Conservation (phyloP, 1,140 invertebrate genomes). For the Euglossa dilemma region DNA sequence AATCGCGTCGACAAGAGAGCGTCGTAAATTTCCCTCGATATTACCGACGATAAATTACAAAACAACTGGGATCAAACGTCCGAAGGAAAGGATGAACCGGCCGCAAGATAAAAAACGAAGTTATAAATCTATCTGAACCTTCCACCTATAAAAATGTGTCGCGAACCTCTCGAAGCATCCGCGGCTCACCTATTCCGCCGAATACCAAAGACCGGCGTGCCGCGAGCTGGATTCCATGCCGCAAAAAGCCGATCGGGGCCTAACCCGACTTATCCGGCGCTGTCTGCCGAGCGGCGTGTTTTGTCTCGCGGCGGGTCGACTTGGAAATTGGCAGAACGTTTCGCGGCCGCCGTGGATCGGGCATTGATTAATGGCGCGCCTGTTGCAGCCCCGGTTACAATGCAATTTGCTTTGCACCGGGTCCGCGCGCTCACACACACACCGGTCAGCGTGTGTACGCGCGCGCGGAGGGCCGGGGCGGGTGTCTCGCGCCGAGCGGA, state of each 20-base stretch:
- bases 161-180: not conserved
- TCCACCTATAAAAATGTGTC: too few relatives aligned
- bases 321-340: slow-evolving; percentile 79
- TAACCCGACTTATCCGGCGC: not conserved
- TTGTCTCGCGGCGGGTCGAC: slow-evolving; percentile 46
- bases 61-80: too few relatives aligned
- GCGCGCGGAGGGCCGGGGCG: slow-evolving; percentile 2
- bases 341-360: slow-evolving; percentile 73
- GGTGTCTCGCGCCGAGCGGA: too few relatives aligned
- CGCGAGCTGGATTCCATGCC: not conserved
- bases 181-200: not conserved
- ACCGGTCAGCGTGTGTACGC: slow-evolving; percentile 39
- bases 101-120: too few relatives aligned
- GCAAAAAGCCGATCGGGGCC: not conserved
- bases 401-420: slow-evolving; percentile 80
- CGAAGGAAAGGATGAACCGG: too few relatives aligned
- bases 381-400: slow-evolving; percentile 82
- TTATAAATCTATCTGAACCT: too few relatives aligned
- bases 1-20: too few relatives aligned
- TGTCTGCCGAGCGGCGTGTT: not conserved
- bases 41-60: too few relatives aligned
- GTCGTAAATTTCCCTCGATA: too few relatives aligned
- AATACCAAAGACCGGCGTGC: not conserved
- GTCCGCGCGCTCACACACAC: not conserved
- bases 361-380: slow-evolving; percentile 83